Evolutionary conservation across 2,888 invertebrate species (phyloP).

Genomic region (Athalia circularis): DNA sequence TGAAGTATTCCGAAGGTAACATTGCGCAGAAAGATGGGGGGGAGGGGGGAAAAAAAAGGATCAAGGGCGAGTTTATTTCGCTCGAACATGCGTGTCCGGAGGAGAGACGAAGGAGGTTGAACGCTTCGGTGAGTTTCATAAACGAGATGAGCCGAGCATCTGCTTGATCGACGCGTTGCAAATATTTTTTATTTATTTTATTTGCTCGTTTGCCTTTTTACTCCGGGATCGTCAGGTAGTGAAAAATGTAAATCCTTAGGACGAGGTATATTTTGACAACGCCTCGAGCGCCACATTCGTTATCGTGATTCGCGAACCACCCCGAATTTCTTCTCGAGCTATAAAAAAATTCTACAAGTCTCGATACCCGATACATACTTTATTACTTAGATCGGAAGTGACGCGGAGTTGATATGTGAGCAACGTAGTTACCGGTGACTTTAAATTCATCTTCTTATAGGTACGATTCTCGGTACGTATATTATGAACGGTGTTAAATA

Average conservation of each 20-base stretch:
- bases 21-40: conserved; percentile 9
- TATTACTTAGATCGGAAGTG: no score
- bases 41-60: background rate
- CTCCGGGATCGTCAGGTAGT: background rate
- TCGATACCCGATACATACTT: no score
- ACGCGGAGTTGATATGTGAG: no score
- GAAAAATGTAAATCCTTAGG: background rate
- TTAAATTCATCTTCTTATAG: background rate
- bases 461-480: background rate
- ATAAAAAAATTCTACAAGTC: no score
- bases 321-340: no score
- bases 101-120: background rate
- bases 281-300: conserved; percentile 6
- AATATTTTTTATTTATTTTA: background rate
- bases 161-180: conserved; percentile 32
- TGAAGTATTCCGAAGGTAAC: background rate
- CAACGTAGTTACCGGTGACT: background rate
- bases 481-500: conserved; percentile 4
- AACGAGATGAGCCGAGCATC: background rate
- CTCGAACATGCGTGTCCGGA: background rate
- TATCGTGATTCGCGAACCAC: background rate
- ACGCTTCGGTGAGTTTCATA: background rate
- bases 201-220: background rate
- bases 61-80: background rate
- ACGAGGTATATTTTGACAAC: conserved; percentile 24